Percentiles rank a stretch among this genome's conserved stretches.
These are phyloP conservation scores for Scylla paramamosain DNA, from an alignment of 1,140 invertebrate species.

Conservation along the genomic window DNA sequence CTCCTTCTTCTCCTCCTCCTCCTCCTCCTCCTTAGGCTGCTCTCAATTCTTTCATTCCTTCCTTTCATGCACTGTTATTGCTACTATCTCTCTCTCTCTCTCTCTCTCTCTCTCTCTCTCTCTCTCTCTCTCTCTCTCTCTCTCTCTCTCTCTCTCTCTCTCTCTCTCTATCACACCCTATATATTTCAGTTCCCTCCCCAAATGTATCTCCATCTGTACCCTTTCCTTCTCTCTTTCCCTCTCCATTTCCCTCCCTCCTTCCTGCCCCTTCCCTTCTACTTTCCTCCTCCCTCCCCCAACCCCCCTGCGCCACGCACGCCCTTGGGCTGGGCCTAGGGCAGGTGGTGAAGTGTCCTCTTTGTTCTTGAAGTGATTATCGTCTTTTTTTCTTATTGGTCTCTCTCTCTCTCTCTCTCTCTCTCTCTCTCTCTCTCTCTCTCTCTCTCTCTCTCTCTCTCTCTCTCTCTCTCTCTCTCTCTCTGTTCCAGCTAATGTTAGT, in stretches of 20 bases:
- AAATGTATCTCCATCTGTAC: neutral
- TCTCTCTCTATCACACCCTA: neutral
- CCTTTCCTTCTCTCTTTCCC: neutral
- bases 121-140: neutral
- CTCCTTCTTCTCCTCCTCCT: conserved; percentile 18
- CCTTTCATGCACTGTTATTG: neutral
- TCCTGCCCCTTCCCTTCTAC: too few relatives aligned
- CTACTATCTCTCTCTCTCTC: neutral
- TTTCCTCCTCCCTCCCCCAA: neutral
- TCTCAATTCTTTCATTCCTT: neutral
- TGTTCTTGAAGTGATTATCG: too few relatives aligned
- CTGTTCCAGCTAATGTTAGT: too few relatives aligned
- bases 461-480: too few relatives aligned
- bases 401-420: neutral
- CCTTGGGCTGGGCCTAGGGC: neutral
- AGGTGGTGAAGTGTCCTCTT: neutral
- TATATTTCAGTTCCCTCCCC: neutral
- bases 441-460: too few relatives aligned
- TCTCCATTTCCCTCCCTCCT: too few relatives aligned
- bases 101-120: neutral
- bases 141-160: neutral
- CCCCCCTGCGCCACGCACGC: neutral
- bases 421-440: neutral
- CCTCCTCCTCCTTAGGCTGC: neutral
- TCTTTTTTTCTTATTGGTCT: neutral